Base-by-base conservation (phyloP, 2,888 invertebrate species). In the Asteroscopus sphinx region DNA sequence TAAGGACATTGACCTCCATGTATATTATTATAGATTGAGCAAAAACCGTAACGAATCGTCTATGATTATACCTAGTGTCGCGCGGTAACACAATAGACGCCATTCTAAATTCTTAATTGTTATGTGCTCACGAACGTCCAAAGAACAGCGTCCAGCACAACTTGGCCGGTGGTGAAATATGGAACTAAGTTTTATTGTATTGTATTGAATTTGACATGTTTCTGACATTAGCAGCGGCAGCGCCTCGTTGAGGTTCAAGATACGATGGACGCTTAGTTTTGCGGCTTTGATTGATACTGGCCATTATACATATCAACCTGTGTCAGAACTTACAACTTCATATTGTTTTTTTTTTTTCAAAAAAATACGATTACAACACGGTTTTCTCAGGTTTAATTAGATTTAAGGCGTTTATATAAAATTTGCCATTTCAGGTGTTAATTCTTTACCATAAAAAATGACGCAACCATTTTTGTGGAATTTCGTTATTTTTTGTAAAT, bases 31-130 rank as follows among this genome's bases (percentile, higher is more conserved):
- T 33, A 47, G 56, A 65, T 46, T 48, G 53, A 54, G 36, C 68
- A 73, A 79, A 76, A 75, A 66, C 76, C 72, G 61, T 61, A 63
- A 52, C 79, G 51, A 76, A 80, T 77, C 30, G 49, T 21, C 70
- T 63, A 65, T 74, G 62, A 75, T 68, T 68, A 55, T 58, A 66
- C 33, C 37, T 57, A 54, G 52, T 65, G 71, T 74, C 76, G 55
- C 69, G 74, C 53, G 54, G 48, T 47, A 54, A 68, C 65, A 71
- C 73, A 73, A 68, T 62, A 37, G 56, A 25, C 45, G 26, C 59
- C 54, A 57, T 59, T 67, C 54, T 49, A 59, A 51, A 67, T 70
- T 63, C 28, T 40, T 67, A 53, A 64, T 53, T 53, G 60, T 42
- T 45, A 16, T 41, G n/a, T 46, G 48, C 7, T 48, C 45, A 41